These are phyloP conservation scores for Aleiodes testaceus DNA, from an alignment of 2,888 invertebrate genomes.

Conservation along the genomic window DNA sequence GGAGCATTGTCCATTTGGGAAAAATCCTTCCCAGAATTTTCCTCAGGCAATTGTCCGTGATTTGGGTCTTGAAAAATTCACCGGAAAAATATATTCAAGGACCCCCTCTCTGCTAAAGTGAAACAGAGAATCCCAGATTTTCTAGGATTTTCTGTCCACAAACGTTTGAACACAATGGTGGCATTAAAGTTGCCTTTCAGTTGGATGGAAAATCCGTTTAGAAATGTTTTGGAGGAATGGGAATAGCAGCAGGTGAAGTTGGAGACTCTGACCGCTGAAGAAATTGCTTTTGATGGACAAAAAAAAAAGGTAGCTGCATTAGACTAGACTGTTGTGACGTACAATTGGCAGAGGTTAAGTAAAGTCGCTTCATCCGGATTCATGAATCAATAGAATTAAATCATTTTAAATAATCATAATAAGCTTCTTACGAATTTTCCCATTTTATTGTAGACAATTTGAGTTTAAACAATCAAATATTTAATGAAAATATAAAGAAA, in stretches of 20 bases:
- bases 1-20: slow-evolving; percentile 50
- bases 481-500: neutral
- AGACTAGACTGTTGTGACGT: slow-evolving; percentile 41
- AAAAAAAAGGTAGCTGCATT: neutral
- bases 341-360: slow-evolving; percentile 30
- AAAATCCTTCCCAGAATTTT: slow-evolving; percentile 70
- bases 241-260: slow-evolving; percentile 43
- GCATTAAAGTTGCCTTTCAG: slow-evolving; percentile 63
- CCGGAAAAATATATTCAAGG: no score
- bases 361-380: slow-evolving; percentile 33
- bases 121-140: neutral
- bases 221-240: slow-evolving; percentile 47
- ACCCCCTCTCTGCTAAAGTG: no score
- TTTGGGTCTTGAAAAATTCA: slow-evolving; percentile 5
- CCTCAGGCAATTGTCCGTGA: slow-evolving; percentile 43
- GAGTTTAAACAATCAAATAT: no score
- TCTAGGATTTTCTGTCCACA: slow-evolving; percentile 26
- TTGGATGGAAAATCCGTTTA: slow-evolving; percentile 65
- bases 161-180: slow-evolving; percentile 58
- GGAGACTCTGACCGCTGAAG: slow-evolving; percentile 23
- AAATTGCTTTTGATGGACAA: neutral
- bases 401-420: no score
- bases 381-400: neutral
- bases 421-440: no score
- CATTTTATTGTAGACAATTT: no score